Evolutionary conservation across 2,888 invertebrate genomes (phyloP).

Genomic region (Serripes groenlandicus): DNA sequence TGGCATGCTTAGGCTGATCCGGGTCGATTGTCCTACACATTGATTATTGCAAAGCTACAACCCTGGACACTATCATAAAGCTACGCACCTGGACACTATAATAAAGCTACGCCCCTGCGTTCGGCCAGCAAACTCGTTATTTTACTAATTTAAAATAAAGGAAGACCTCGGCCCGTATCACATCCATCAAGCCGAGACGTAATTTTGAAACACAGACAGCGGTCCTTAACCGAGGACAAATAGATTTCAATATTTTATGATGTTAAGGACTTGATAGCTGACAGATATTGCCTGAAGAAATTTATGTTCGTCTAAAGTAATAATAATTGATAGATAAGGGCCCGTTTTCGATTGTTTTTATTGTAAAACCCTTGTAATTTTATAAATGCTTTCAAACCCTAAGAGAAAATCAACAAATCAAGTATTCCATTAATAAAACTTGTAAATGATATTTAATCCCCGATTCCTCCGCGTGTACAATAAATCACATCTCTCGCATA

Average conservation of each 20-base stretch:
- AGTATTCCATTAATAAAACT: conserved; percentile 22
- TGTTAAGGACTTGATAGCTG: conserved; percentile 29
- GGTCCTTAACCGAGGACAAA: conserved; percentile 4
- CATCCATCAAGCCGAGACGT: background rate
- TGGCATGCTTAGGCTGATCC: too few species aligned
- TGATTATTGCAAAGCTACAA: too few species aligned
- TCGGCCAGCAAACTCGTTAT: background rate
- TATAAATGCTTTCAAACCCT: conserved; percentile 18
- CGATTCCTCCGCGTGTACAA: conserved; percentile 6
- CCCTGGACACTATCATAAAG: too few species aligned
- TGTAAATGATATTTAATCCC: conserved; percentile 21
- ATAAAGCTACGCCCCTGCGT: background rate
- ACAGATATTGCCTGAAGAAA: conserved; percentile 29
- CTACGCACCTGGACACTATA: too few species aligned
- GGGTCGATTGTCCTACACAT: too few species aligned
- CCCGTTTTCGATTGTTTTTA: conserved; percentile 29
- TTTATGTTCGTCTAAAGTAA: conserved; percentile 22
- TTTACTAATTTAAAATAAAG: background rate
- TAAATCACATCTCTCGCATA: conserved; percentile 15
- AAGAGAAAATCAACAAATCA: conserved; percentile 17
- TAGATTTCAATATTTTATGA: conserved; percentile 24
- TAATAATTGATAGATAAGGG: conserved; percentile 38
- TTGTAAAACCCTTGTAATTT: conserved; percentile 23
- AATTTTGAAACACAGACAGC: conserved; percentile 3
- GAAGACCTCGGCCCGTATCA: background rate